Evolutionary conservation across 64 coral and sea anemone genomes (phyloP).

Genomic region (Montipora foliosa): DNA sequence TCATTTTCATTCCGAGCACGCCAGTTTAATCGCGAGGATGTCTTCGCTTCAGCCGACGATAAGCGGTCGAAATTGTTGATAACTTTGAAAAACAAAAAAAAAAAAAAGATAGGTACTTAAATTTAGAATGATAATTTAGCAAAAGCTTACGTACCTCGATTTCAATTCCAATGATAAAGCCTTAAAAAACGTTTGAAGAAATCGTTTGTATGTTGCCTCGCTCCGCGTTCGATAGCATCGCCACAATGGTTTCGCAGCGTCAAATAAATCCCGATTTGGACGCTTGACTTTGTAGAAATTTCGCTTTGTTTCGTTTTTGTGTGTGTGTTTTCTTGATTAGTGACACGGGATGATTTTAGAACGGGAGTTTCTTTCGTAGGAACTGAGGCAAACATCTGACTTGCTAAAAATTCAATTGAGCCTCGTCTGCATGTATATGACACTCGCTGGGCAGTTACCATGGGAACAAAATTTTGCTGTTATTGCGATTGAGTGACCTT

Average conservation of each 20-base stretch:
- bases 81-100: neutral
- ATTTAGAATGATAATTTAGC: neutral
- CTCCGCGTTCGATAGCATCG: neutral
- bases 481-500: no score
- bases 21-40: neutral
- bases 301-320: neutral
- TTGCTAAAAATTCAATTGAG: neutral
- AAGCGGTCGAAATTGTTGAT: neutral
- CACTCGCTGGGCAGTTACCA: neutral
- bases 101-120: neutral
- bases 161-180: conserved; percentile 8
- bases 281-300: neutral
- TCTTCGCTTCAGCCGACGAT: neutral
- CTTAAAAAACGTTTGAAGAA: conserved; percentile 32
- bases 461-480: neutral
- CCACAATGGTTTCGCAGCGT: neutral
- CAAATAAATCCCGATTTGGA: neutral
- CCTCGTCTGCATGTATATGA: conserved; percentile 22
- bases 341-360: neutral
- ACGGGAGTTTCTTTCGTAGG: neutral
- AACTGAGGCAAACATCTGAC: neutral
- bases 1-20: neutral
- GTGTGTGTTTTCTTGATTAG: neutral
- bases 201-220: neutral
- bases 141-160: conserved; percentile 30